Evolutionary conservation across 2,113 vertebrate species (phyloP), one percentile per base, ranked within the genome.

Genomic region (Turdus rufiventris): DNA sequence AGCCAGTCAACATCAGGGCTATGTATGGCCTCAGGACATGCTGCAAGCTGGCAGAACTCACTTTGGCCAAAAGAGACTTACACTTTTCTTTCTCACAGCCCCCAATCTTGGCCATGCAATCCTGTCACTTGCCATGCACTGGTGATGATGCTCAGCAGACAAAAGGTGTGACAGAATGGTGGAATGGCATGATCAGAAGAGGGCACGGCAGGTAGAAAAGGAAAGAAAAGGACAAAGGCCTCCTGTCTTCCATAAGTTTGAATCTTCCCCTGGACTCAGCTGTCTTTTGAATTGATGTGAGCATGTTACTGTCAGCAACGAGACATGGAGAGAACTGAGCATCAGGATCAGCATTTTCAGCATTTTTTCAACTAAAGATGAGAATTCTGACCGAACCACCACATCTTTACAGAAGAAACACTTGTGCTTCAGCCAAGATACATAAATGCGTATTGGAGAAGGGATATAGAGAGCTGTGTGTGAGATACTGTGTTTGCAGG

Each of bases 361-460:
- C 31, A 38, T 62, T 85, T 88, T 94, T 90, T 50, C 67, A 90
- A 14, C 23, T 58, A 38, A 73, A 34, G 28, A 50, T 18, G 16
- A 85, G 50, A 76, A 88, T 90, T 83, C 71, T 88, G 54, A 93
- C 54, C 42, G 62, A 88, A 77, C 4, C 8, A 38, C 24, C 24
- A 38, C 17, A 83, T 76, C 67, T 83, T 80, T 70, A 85, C 26
- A 71, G 88, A 91, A 91, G 54, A 88, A 96, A 90, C 42, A 48
- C 40, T 65, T 74, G 38, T 60, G 26, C 71, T 95, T 85, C 75
- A 80, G 71, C 85, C 94, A 95, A 92, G 51, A 72, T 38, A 65
- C 45, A 91, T 65, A 89, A 96, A 92, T 36, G 31, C 45, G 28
- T 61, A 38, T 50, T 11, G 82, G 50, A 85, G 73, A 72, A 74